These are phyloP conservation scores for Scyliorhinus canicula DNA, from an alignment of 2,797 vertebrate genomes.

Conservation along the genomic window DNA sequence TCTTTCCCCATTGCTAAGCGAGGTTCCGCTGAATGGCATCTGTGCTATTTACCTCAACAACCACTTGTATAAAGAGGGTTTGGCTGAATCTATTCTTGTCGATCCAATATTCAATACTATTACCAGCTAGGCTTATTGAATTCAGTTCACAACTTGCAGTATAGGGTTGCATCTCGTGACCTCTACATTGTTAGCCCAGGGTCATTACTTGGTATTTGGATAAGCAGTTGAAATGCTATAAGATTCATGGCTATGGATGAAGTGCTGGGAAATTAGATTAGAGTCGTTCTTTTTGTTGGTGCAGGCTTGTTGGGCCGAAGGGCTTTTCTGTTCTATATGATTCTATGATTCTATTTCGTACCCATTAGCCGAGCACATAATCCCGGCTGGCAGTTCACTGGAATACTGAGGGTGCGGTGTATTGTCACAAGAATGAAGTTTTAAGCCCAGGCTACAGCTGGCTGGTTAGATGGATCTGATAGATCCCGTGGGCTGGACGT, in stretches of 20 bases:
- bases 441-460: not conserved
- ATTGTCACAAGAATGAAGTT: not conserved
- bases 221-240: no score
- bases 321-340: no score
- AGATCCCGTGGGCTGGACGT: not conserved
- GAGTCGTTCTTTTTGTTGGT: no score
- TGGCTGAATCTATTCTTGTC: no score
- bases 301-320: no score
- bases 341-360: no score
- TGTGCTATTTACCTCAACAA: no score
- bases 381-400: not conserved
- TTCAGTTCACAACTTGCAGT: not conserved
- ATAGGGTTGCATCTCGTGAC: not conserved
- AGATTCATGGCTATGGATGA: no score
- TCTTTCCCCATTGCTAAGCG: not conserved
- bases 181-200: not conserved
- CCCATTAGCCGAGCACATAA: not conserved
- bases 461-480: not conserved
- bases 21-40: not conserved
- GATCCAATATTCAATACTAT: no score
- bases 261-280: no score
- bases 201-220: no score
- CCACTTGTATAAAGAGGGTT: no score
- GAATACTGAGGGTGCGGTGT: not conserved
- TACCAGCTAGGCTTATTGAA: not conserved